Evolutionary conservation across 2,888 invertebrate species (phyloP).

Genomic region (Cerceris ruficornis): DNA sequence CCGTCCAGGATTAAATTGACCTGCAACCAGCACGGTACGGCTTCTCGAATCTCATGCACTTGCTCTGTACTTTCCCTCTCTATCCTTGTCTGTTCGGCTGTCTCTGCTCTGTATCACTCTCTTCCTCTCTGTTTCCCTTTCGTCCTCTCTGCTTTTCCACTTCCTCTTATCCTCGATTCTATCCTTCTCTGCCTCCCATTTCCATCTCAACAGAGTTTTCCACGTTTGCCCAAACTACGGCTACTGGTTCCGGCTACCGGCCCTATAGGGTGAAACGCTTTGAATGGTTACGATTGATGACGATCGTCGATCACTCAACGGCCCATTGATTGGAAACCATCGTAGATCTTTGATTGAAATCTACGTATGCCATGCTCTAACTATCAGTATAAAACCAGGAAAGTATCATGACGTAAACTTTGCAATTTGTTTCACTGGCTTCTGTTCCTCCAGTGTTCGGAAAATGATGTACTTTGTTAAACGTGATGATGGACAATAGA

Average conservation of each 20-base stretch:
- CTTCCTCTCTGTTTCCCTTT: not conserved
- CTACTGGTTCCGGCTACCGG: not conserved
- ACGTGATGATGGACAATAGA: no score
- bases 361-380: not conserved
- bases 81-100: not conserved
- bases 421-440: not conserved
- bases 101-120: not conserved
- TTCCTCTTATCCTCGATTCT: not conserved
- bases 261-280: not conserved
- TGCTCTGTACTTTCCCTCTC: conserved; percentile 14
- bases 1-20: conserved; percentile 73
- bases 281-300: not conserved
- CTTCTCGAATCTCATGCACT: conserved; percentile 56
- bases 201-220: conserved; percentile 36
- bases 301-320: conserved; percentile 3
- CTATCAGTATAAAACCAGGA: not conserved
- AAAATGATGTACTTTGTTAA: no score
- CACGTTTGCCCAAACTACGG: conserved; percentile 17
- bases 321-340: not conserved
- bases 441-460: no score
- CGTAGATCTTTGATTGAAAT: not conserved
- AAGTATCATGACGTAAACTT: not conserved
- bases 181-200: conserved; percentile 14
- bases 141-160: not conserved
- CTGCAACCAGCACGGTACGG: conserved; percentile 63